Conservation (phyloP, 2,888 invertebrate species). For the Augiades crinisus region DNA sequence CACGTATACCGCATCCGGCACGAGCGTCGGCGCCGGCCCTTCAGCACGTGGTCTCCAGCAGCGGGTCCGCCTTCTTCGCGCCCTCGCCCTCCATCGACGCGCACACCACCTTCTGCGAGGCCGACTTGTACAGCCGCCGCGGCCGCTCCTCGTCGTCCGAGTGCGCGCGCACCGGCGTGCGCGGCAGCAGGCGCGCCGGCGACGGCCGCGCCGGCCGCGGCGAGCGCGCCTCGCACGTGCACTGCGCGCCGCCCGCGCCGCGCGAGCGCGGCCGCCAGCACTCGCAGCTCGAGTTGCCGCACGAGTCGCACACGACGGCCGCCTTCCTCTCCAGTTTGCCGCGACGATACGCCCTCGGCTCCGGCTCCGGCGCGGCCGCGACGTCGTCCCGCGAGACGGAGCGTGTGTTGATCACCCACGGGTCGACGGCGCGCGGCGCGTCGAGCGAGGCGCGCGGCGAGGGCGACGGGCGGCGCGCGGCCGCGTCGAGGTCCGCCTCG, state of each 20-base stretch:
- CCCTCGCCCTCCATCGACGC: slow-evolving; percentile 38
- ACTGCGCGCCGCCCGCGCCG: slow-evolving; percentile 31
- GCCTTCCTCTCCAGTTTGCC: slow-evolving; percentile 51
- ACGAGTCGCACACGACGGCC: slow-evolving; percentile 51
- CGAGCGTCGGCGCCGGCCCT: slow-evolving; percentile 25
- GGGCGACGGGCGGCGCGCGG: slow-evolving; percentile 35
- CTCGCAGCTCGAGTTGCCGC: slow-evolving; percentile 52
- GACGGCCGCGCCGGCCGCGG: slow-evolving; percentile 36
- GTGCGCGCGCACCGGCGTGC: slow-evolving; percentile 44
- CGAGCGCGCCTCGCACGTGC: slow-evolving; percentile 30
- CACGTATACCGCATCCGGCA: slow-evolving; percentile 44
- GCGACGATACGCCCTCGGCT: slow-evolving; percentile 39
- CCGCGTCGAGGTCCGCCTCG: slow-evolving; percentile 44
- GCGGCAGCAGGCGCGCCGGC: slow-evolving; percentile 37
- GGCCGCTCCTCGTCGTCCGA: slow-evolving; percentile 55
- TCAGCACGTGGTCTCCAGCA: slow-evolving; percentile 71
- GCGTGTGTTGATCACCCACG: slow-evolving; percentile 29
- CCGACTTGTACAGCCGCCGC: slow-evolving; percentile 54
- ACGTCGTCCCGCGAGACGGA: slow-evolving; percentile 33
- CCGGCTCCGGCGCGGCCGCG: slow-evolving; percentile 20
- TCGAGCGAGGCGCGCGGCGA: slow-evolving; percentile 33
- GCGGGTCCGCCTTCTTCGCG: slow-evolving; percentile 50
- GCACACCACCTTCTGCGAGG: slow-evolving; percentile 49
- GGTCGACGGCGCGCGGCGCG: slow-evolving; percentile 37
- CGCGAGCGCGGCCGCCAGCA: slow-evolving; percentile 42